Evolutionary conservation across 2,888 invertebrate species (phyloP), one percentile per base, ranked within the genome.

Genomic region (Pristionchus mayeri): DNA sequence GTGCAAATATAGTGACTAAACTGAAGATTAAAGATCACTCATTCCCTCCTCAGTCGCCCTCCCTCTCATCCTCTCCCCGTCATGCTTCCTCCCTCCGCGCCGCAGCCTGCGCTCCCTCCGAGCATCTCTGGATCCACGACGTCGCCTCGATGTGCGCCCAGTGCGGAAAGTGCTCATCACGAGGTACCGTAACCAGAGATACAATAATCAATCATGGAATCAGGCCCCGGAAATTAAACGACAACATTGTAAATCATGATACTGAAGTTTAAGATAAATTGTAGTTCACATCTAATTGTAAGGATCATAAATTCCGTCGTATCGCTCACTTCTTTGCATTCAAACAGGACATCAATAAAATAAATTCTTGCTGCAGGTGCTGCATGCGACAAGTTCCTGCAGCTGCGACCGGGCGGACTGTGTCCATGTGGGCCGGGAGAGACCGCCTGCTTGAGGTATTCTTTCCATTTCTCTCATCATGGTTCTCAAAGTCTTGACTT

Each of bases 81-180:
- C 86, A 86, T 27, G 71, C 84, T 0, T 40, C 79, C 3, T 84
- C 81, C 0, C 82, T 85, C 27, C 84, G 85, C 7, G 81, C 40
- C 4, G 50, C 80, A 18, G 67, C 84, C 50, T 96, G 96, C 91
- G 94, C 95, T 1, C 87, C 90, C 16, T 71, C 71, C 2, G 88
- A 87, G 30, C 90, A 90, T 84, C 71, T 89, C 44, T 89, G 96
- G 96, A 95, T 95, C 86, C 95, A 95, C 86, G 96, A 96, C 89
- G 95, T 95, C 92, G 97, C 97, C 92, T 96, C 96, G 95, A 95
- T 97, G 67, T 98, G 98, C 93, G 96, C 96, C 1, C 95, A 96
- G 84, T 98, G 98, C 93, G 95, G 96, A 3, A 76, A 85, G 54
- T 89, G 89, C 76, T 90, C 89, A 3, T 81, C 67, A 13, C 52